Evolutionary conservation across 53 echinoderm and acorn worm genomes (phyloP).

Genomic region (Actinopyga echinites): DNA sequence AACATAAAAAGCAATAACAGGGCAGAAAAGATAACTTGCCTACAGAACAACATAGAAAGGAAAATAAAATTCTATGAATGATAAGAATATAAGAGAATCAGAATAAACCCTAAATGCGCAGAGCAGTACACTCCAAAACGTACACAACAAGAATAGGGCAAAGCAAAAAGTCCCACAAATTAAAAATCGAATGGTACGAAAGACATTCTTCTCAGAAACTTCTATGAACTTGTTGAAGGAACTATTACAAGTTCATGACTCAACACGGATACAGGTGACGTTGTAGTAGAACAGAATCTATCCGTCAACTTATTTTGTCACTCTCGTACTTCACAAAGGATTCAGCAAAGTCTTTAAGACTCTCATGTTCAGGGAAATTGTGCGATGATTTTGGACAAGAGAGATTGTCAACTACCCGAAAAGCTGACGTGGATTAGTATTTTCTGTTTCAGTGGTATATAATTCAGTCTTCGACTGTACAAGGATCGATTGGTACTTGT

Average conservation of each 20-base stretch:
- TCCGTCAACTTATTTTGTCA: slow-evolving; percentile 3
- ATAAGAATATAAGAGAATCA: no score
- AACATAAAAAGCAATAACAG: no score
- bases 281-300: background rate
- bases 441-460: background rate
- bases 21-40: no score
- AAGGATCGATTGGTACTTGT: no score
- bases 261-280: slow-evolving; percentile 18
- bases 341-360: slow-evolving; percentile 24
- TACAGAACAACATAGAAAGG: no score
- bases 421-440: slow-evolving; percentile 3
- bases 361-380: slow-evolving; percentile 14
- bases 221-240: background rate
- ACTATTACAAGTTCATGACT: background rate
- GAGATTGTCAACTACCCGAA: slow-evolving; percentile 1
- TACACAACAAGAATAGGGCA: no score
- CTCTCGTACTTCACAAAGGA: slow-evolving; percentile 5
- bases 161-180: no score
- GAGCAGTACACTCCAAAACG: no score
- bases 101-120: no score
- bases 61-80: no score
- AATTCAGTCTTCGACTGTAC: no score
- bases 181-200: background rate
- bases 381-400: background rate
- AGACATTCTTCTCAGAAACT: background rate